phyloP scores from a whole-genome alignment of 2,888 invertebrate species.

The Lithophane leautieri region DNA sequence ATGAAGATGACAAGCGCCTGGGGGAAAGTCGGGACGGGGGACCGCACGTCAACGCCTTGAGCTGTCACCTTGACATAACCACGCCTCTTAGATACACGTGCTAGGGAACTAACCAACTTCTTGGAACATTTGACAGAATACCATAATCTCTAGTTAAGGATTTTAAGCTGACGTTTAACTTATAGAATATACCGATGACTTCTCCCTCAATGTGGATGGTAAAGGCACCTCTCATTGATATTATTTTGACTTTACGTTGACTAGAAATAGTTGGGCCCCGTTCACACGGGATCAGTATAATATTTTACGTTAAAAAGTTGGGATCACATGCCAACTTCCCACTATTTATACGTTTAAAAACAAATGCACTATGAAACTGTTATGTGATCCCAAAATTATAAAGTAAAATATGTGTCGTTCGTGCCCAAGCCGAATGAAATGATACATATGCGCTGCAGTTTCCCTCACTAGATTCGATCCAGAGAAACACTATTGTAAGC shows the following conservation, averaged over 20 bases:
- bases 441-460: neutral
- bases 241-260: neutral
- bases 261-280: neutral
- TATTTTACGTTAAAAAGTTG: neutral
- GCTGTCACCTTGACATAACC: conserved; percentile 46
- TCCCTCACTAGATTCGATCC: neutral
- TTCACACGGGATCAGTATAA: neutral
- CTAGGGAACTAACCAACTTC: conserved; percentile 4
- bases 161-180: neutral
- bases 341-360: neutral
- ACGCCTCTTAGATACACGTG: conserved; percentile 25
- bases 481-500: neutral
- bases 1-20: conserved; percentile 36
- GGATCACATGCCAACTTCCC: neutral
- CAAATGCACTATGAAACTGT: neutral
- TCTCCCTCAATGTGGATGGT: neutral
- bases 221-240: neutral
- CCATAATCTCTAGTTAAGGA: conserved; percentile 7
- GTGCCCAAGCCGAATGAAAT: neutral
- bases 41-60: conserved; percentile 39
- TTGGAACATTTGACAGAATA: conserved; percentile 22
- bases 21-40: conserved; percentile 3
- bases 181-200: too few relatives aligned
- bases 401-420: neutral
- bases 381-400: neutral